Evolutionary conservation across 2,797 vertebrate species (phyloP).

Genomic region (Coccyzus lansbergi): DNA sequence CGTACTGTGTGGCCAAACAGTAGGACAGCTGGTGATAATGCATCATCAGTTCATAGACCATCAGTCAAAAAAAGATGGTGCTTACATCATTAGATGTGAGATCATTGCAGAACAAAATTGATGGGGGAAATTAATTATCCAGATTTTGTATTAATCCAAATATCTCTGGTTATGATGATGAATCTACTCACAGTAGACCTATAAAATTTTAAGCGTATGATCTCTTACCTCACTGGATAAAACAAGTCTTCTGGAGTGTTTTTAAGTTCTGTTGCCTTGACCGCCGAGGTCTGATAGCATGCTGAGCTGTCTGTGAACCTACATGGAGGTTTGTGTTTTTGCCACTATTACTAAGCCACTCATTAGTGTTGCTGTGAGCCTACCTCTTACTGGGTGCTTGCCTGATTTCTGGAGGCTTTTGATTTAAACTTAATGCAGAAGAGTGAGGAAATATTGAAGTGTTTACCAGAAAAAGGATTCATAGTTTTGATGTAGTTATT

Average conservation of each 20-base stretch:
- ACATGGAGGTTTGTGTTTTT: neutral
- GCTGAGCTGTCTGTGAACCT: neutral
- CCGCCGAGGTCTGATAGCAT: neutral
- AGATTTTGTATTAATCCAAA: slow-evolving; percentile 8
- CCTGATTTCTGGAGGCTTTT: neutral
- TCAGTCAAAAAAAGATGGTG: neutral
- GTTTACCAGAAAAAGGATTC: neutral
- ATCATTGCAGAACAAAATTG: slow-evolving; percentile 9
- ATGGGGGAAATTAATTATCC: slow-evolving; percentile 30
- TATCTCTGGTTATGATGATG: neutral
- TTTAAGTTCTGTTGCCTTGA: neutral
- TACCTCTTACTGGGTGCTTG: neutral
- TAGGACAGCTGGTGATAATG: neutral
- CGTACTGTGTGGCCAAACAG: neutral
- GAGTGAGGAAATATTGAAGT: neutral
- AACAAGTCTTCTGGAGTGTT: neutral
- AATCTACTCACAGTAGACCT: neutral
- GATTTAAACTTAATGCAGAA: neutral
- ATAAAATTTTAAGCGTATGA: neutral
- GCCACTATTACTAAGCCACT: neutral
- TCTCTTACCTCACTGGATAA: neutral
- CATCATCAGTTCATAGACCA: slow-evolving; percentile 1
- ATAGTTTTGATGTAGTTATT: neutral
- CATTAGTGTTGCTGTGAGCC: neutral
- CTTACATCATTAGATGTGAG: slow-evolving; percentile 41